phyloP scores from a whole-genome alignment of 2,113 vertebrate species.

The Hirundichthys speculiger region DNA sequence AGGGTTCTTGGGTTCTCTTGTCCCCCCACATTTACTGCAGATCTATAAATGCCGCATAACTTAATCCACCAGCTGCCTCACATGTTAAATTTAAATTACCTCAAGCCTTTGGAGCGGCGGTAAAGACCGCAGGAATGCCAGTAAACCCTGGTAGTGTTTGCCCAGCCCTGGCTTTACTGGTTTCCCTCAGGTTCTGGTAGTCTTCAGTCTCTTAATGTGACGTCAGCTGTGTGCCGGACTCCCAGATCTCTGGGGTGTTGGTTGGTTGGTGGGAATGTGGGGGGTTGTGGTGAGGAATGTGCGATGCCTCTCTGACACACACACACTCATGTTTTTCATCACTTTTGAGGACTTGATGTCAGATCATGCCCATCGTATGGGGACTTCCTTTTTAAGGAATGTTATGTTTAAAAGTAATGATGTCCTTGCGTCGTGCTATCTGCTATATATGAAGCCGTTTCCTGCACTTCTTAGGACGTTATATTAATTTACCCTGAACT shows the following conservation, averaged over 20 bases:
- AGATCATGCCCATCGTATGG: not conserved
- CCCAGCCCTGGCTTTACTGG: constrained; percentile 18
- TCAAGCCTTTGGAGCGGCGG: constrained; percentile 2
- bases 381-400: not conserved
- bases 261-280: constrained; percentile 50
- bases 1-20: not conserved
- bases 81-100: constrained; percentile 30
- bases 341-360: too few species aligned
- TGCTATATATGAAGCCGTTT: too few species aligned
- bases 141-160: constrained; percentile 39
- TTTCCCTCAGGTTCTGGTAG: constrained; percentile 16
- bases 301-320: not conserved
- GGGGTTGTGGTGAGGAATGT: constrained; percentile 56
- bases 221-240: constrained; percentile 25
- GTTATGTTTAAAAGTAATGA: too few species aligned
- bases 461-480: too few species aligned
- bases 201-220: constrained; percentile 12
- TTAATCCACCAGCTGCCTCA: not conserved
- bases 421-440: too few species aligned
- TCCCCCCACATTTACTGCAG: not conserved
- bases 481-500: too few species aligned
- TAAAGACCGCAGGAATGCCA: constrained; percentile 48
- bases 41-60: not conserved
- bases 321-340: not conserved
- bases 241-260: constrained; percentile 35